Percentiles rank a stretch among this genome's conserved stretches.
Evolutionary conservation across 1,140 invertebrate species (phyloP).

Genomic region (Formica selysi): DNA sequence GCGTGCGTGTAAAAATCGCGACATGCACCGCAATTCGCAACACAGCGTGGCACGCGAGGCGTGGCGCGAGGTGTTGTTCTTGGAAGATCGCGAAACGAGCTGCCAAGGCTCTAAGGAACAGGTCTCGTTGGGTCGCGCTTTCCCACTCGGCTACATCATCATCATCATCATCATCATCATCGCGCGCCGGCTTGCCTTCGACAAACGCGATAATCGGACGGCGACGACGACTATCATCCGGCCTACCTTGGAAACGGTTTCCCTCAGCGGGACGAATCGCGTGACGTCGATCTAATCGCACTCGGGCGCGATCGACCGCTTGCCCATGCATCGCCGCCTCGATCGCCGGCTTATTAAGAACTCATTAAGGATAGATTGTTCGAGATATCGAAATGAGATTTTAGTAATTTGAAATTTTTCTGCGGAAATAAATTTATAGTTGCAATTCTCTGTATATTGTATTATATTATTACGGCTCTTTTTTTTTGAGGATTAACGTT

Average conservation of each 20-base stretch:
- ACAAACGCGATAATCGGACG: background rate
- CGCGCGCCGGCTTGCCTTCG: slow-evolving; percentile 12
- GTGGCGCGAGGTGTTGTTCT: slow-evolving; percentile 74
- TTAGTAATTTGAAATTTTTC: background rate
- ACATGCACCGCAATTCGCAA: slow-evolving; percentile 28
- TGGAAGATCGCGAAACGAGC: slow-evolving; percentile 73
- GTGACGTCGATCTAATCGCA: slow-evolving; percentile 39
- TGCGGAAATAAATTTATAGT: background rate
- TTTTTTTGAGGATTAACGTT: background rate
- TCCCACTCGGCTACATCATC: slow-evolving; percentile 55
- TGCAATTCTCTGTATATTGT: background rate
- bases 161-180: background rate
- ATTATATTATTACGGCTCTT: background rate
- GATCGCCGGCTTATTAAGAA: slow-evolving; percentile 2
- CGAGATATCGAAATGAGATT: background rate
- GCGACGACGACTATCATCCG: slow-evolving; percentile 1
- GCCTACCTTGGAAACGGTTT: slow-evolving; percentile 47
- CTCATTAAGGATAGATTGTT: background rate
- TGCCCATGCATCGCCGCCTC: slow-evolving; percentile 9
- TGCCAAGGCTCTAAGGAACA: slow-evolving; percentile 62
- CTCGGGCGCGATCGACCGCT: background rate
- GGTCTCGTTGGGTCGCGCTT: slow-evolving; percentile 65
- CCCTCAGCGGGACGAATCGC: slow-evolving; percentile 20
- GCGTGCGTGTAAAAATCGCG: slow-evolving; percentile 45
- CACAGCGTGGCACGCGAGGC: slow-evolving; percentile 61